phyloP scores from a whole-genome alignment of 2,113 vertebrate genomes.

The Paradisaea rubra region DNA sequence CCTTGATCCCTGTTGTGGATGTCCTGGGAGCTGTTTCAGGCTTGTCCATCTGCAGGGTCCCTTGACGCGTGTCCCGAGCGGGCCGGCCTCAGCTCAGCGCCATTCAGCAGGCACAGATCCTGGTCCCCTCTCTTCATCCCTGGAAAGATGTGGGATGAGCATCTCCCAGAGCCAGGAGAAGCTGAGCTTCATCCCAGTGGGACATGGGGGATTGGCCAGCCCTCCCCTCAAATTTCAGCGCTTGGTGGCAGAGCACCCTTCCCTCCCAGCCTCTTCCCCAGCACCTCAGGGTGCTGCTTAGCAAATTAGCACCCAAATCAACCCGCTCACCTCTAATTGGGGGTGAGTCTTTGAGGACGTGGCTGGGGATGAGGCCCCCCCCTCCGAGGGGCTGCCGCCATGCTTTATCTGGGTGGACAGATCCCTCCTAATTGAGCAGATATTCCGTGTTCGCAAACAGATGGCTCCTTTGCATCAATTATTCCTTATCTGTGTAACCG shows the following conservation, averaged over 20 bases:
- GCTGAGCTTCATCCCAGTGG: neutral
- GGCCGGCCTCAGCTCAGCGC: neutral
- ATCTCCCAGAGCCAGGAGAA: neutral
- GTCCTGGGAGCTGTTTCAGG: neutral
- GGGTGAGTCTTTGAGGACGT: slow-evolving; percentile 70
- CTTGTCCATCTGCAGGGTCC: accelerated
- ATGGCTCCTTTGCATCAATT: slow-evolving; percentile 84
- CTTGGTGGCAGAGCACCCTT: neutral
- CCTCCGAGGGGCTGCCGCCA: slow-evolving; percentile 46
- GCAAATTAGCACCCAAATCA: slow-evolving; percentile 49
- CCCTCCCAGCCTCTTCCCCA: neutral
- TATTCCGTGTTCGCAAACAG: slow-evolving; percentile 68
- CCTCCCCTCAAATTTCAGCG: neutral
- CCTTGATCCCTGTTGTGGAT: neutral
- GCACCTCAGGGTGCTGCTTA: slow-evolving; percentile 16
- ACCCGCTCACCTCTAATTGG: slow-evolving; percentile 54
- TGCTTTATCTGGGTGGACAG: slow-evolving; percentile 69
- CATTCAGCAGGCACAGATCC: accelerated
- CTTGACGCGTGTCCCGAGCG: accelerated
- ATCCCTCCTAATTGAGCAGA: slow-evolving; percentile 73
- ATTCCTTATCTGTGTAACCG: slow-evolving; percentile 73
- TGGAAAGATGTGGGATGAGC: neutral
- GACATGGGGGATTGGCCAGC: neutral
- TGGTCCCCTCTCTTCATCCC: neutral
- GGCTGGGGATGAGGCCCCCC: neutral